Conservation (phyloP, 2,888 invertebrate species). For the Dryobota labecula region DNA sequence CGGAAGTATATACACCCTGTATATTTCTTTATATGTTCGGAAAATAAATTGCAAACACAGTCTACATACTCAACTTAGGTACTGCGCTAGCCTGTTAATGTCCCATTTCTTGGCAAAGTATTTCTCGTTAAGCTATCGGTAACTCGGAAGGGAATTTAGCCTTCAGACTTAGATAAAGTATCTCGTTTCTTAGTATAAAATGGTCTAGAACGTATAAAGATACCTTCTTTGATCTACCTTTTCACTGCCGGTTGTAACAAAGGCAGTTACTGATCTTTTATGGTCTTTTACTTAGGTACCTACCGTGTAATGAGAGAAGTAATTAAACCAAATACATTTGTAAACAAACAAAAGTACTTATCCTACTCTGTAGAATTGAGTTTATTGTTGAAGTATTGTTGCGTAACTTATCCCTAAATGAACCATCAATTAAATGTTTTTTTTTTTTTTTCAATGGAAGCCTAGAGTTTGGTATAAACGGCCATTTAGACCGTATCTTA, state of each 20-base stretch:
- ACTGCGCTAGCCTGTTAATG: conserved; percentile 26
- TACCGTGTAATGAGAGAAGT: conserved; percentile 8
- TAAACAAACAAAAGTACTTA: conserved; percentile 15
- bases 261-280: conserved; percentile 35
- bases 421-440: neutral
- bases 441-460: neutral
- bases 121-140: conserved; percentile 47
- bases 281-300: conserved; percentile 20
- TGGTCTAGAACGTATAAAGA: conserved; percentile 16
- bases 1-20: too few relatives aligned
- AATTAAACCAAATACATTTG: conserved; percentile 34
- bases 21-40: too few relatives aligned
- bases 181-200: conserved; percentile 37
- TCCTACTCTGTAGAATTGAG: neutral
- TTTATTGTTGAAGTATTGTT: conserved; percentile 7
- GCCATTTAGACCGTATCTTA: neutral
- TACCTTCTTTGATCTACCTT: conserved; percentile 34
- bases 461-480: neutral
- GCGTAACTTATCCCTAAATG: neutral
- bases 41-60: neutral
- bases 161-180: conserved; percentile 44
- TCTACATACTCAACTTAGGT: neutral
- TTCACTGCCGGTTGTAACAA: conserved; percentile 18
- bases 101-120: conserved; percentile 45
- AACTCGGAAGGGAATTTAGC: conserved; percentile 44